Evolutionary conservation across 2,113 vertebrate genomes (phyloP), one percentile per base, ranked within the genome.

Genomic region (Gnathonemus longibarbis): DNA sequence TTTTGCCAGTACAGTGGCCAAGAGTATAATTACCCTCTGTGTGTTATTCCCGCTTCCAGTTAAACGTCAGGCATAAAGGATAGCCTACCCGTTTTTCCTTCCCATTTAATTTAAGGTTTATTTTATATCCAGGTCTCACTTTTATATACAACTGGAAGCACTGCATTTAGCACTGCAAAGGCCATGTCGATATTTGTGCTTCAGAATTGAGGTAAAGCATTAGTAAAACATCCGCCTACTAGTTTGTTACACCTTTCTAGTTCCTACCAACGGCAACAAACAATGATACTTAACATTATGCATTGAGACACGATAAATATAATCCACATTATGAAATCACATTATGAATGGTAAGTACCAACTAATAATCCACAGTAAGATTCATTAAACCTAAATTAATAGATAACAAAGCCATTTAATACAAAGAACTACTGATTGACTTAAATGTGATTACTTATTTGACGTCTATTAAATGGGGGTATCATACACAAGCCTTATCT

Each of bases 311-410:
- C 19, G 11, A 21, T 9, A 88, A 45, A 39, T 17, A n/a, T n/a
- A 88, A 58, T 88, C n/a, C 50, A 56, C 5, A 21, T 50, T n/a
- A 35, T 62, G 42, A 88, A 88, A 88, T 46, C 31, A 35, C 31
- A n/a, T 27, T 87, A 87, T 87, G 85, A 87, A 46, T 58, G 39
- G 35, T 88, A 88, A 88, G 56, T 50, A 50, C 39, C 35, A 88
- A n/a, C 9, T 42, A 66, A 58, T 62, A 88, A 35, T 66, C 4
- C 49, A 39, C 49, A 39, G 31, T 53, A 56, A 62, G 21, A 88
- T 45, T 88, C 53, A 88, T 45, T 66, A n/a, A 45, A 27, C 39
- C 10, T 66, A 45, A 88, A 88, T 88, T 88, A 88, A 62, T 39
- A n/a, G 27, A 24, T 66, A 53, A 45, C 9, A n/a, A 45, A 42